phyloP scores from a whole-genome alignment of 1,140 invertebrate species.

The Chrysoperla carnea region DNA sequence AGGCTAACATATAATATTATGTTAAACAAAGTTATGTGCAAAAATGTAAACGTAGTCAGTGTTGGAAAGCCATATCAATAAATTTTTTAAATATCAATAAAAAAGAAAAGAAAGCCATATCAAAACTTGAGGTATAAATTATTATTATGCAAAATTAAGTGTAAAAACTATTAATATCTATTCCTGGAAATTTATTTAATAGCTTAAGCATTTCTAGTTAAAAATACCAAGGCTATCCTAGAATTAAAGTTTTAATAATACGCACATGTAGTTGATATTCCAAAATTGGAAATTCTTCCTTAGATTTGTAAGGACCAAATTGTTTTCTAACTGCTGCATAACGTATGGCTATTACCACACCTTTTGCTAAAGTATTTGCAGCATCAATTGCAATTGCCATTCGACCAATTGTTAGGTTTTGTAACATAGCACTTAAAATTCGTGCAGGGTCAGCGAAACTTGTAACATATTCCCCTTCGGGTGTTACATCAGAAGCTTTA shows the following conservation, averaged over 20 bases:
- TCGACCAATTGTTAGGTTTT: slow-evolving; percentile 69
- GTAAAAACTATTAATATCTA: no score
- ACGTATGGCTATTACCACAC: slow-evolving; percentile 69
- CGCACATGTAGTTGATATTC: slow-evolving; percentile 79
- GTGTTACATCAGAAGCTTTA: slow-evolving; percentile 71
- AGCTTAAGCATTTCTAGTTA: no score
- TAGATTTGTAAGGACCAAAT: slow-evolving; percentile 52
- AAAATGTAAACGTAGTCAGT: no score
- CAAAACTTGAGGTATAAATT: no score
- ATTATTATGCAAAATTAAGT: no score
- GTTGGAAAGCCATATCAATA: no score
- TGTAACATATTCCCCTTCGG: slow-evolving; percentile 67
- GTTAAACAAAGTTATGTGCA: no score
- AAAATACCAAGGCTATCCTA: no score
- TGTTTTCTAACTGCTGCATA: slow-evolving; percentile 82
- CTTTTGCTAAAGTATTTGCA: slow-evolving; percentile 50
- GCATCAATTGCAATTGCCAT: slow-evolving; percentile 60
- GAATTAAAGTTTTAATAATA: slow-evolving; percentile 5
- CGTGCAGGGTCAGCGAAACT: slow-evolving; percentile 59
- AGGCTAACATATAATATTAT: no score
- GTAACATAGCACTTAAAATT: slow-evolving; percentile 64
- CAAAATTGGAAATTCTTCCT: slow-evolving; percentile 62
- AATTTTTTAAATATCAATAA: no score
- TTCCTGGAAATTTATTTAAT: no score
- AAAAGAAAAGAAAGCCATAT: no score